Base-by-base conservation (phyloP, 23 tunicate species). In the Phallusia fumigata region DNA sequence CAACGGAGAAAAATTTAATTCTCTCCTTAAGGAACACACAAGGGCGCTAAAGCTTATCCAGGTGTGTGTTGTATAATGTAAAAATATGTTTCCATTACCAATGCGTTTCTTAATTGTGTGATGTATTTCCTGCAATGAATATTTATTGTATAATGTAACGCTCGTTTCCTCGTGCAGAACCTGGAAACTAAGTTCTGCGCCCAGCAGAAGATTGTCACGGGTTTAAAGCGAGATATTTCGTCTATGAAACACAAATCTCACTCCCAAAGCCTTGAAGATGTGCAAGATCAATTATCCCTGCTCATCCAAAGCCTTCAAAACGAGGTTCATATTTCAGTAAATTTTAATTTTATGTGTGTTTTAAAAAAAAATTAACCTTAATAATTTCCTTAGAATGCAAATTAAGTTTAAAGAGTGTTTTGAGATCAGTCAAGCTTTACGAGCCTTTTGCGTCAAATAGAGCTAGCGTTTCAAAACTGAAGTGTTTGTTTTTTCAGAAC, bases 181-280 rank as follows among this genome's bases (percentile, higher is more conserved):
- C 73, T 79, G 83, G 83, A 79, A 79, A 52, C 32, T 11, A 79
- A 79, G 36, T 79, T 79, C 52, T 51, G 44, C 36, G 11, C 34
- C 52, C 83, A 79, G 30, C 83, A 52, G 24, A 79, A 53, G 16
- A 73, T 40, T 21, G 50, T 79, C 35, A 18, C 21, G 22, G 31
- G 32, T n/a, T 26, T 79, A 53, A 52, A 79, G 16, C 69, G 69
- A 1, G 69, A 58, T 24, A 24, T 58, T 24, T 21, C 69, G 3
- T 58, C 69, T 58, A 24, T 58, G 69, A 58, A 58, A 13, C 69
- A 58, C 13, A 58, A 58, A 58, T 58, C 69, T 1, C 26, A 58
- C 69, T 58, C 69, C 2, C 69, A 58, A 58, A 58, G 69, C 28
- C 69, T 58, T 2, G 69, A 58, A 16, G 69, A 58, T 13, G 69